Base-by-base conservation (phyloP, 2,113 vertebrate species). In the Hippotragus niger region DNA sequence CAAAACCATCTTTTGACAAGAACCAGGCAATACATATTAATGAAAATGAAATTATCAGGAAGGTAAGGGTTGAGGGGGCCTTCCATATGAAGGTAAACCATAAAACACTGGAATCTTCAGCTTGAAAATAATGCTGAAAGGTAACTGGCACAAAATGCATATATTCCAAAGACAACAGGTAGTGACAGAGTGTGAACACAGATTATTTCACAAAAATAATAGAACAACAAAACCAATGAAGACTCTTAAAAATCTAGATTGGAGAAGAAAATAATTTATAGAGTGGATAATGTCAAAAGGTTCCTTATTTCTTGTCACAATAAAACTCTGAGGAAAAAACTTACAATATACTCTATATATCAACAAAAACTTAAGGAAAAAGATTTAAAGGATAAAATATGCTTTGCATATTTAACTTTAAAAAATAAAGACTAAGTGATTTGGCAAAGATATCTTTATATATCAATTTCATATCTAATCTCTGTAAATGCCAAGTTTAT, bases 1-100 rank as follows among this genome's bases (percentile, higher is more conserved):
- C 43, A 97, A 53, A 95, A 94, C 17, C 19, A 81, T 89, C 90
- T 96, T 93, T 93, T 96, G 92, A 95, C 60, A 97, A 96, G 71
- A 96, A 58, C 90, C 71, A 92, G 95, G 94, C 78, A 95, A 95
- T 31, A 60, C 57, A 95, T 19, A 14, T 33, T 97, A 95, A 52
- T 88, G 57, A 98, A 97, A 96, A 94, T 58, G 96, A 97, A 95
- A 96, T 84, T 93, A 94, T 95, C 74, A 60, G 33, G 14, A 91
- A 97, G 40, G 58, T 47, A 80, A 36, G 15, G 45, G 11, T 31
- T 76, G 29, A 33, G 21, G n/a, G 71, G 19, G 33, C 40, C 71
- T 84, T 95, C 57, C 87, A 93, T 40, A 71, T 50, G 84, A 93
- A 96, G 11, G 27, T 89, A 57, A 93, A 60, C 67, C 47, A 90